Conservation (phyloP, 1,140 invertebrate genomes). For the Sitophilus oryzae region DNA sequence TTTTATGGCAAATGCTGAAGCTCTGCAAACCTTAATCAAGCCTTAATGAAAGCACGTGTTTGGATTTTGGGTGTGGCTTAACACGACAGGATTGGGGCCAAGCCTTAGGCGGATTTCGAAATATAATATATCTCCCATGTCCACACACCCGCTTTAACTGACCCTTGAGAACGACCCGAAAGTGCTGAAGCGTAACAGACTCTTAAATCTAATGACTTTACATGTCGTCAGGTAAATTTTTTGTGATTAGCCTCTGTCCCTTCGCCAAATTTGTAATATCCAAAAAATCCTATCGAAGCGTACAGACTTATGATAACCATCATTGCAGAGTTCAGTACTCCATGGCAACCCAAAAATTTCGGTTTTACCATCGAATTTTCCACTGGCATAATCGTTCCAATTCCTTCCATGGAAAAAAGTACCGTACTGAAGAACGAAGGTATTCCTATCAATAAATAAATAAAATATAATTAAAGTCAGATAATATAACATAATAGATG, state of each 20-base stretch:
- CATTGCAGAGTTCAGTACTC: constrained; percentile 80
- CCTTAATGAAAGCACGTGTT: no score
- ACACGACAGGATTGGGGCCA: no score
- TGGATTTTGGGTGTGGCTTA: no score
- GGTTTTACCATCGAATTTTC: constrained; percentile 77
- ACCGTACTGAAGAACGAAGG: constrained; percentile 60
- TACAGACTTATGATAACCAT: constrained; percentile 65
- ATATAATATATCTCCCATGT: no score
- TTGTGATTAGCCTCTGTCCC: constrained; percentile 24
- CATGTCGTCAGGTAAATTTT: constrained; percentile 29
- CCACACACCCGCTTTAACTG: no score
- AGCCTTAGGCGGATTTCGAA: no score
- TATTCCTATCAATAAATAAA: constrained; percentile 14
- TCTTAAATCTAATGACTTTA: constrained; percentile 19
- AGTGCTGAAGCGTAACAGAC: neutral
- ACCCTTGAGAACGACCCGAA: no score
- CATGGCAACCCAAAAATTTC: constrained; percentile 71
- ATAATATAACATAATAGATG: no score
- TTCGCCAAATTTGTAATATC: constrained; percentile 55
- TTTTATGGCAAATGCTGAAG: no score
- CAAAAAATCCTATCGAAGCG: constrained; percentile 72
- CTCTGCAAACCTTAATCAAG: no score
- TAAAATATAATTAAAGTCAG: no score
- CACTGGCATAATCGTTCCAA: constrained; percentile 80
- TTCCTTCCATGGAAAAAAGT: constrained; percentile 70